Conservation (phyloP, 2,797 vertebrate genomes). For the Urosaurus nigricauda region DNA sequence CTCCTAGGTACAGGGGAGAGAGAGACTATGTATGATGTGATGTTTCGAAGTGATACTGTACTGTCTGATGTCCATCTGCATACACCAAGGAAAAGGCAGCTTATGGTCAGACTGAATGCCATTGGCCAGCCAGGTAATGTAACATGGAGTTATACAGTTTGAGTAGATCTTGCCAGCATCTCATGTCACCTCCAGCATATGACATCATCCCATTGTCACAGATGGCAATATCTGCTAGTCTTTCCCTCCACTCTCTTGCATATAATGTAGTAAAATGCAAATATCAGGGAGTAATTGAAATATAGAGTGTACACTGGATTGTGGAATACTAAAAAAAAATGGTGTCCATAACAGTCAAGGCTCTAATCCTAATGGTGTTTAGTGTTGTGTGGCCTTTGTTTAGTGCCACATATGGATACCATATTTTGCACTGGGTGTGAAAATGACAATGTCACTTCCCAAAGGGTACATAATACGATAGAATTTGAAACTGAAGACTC, state of each 20-base stretch:
- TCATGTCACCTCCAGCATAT: too few relatives aligned
- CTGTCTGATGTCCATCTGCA: conserved; percentile 93
- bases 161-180: neutral
- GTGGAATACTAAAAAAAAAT: neutral
- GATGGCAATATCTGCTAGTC: neutral
- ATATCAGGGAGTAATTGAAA: neutral
- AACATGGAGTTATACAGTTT: neutral
- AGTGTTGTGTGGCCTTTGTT: too few relatives aligned
- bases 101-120: conserved; percentile 90
- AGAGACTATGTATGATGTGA: conserved; percentile 85
- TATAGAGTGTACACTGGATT: neutral
- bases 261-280: neutral
- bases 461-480: too few relatives aligned
- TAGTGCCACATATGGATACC: neutral
- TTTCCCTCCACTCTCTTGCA: too few relatives aligned
- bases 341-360: neutral
- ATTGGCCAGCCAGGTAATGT: conserved; percentile 90
- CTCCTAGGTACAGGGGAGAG: conserved; percentile 37
- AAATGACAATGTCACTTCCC: neutral
- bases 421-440: neutral
- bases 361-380: neutral
- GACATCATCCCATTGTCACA: neutral
- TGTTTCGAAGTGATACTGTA: conserved; percentile 87
- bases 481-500: neutral
- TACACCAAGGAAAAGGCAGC: conserved; percentile 81